Evolutionary conservation across 2,797 vertebrate genomes (phyloP).

Genomic region (Leuciscus waleckii): DNA sequence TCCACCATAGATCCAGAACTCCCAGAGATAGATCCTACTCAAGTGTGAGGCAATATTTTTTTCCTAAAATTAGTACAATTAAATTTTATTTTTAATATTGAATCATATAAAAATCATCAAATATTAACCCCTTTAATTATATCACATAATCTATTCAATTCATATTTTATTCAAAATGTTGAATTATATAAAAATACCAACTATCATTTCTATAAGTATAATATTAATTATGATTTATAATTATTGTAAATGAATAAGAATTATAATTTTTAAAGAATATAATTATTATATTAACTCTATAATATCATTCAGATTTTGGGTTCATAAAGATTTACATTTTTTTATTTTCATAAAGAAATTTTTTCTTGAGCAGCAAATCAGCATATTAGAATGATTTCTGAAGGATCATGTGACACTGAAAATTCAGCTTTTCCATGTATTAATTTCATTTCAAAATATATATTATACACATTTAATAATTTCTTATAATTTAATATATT

Average conservation of each 20-base stretch:
- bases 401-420: not conserved
- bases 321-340: not conserved
- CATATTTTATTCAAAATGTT: not conserved
- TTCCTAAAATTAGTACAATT: not conserved
- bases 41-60: constrained; percentile 79
- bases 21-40: constrained; percentile 80
- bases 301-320: not conserved
- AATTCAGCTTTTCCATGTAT: not conserved
- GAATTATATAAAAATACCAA: not conserved
- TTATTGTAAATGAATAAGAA: not conserved
- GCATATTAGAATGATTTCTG: not conserved
- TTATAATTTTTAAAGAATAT: not conserved
- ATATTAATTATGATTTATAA: not conserved
- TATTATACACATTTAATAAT: not conserved
- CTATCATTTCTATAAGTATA: not conserved
- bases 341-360: too few relatives aligned
- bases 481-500: not conserved
- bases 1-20: constrained; percentile 86
- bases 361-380: not conserved
- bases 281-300: not conserved
- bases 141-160: not conserved
- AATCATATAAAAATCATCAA: not conserved
- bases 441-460: not conserved
- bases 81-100: not conserved
- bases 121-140: not conserved